Base-by-base conservation (phyloP, 2,113 vertebrate species). In the Andinoacara biseriatus region DNA sequence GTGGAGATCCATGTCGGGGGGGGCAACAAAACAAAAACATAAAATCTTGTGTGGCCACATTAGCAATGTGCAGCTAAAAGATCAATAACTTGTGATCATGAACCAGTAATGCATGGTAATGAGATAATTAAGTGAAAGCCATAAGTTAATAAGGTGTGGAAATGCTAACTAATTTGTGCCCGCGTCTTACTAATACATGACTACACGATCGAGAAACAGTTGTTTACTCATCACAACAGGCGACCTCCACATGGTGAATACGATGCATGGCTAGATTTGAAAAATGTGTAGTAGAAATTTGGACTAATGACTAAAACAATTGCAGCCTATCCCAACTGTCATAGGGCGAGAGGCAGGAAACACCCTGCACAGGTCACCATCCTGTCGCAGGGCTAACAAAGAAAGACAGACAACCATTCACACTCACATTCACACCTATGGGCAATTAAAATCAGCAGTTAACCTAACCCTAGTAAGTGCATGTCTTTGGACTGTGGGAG, bases 121-220 rank as follows among this genome's bases (percentile, higher is more conserved):
- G 67, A 72, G 67, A 72, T 33, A 72, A 72, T 72, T 54, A 54
- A 72, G 52, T 33, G 18, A 46, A 54, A 54, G 26, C 46, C 31
- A 29, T 18, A n/a, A 72, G 46, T 72, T 72, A 72, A 72, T 54
- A 72, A 72, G 67, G 46, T 72, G 46, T 72, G 67, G 67, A 72
- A 72, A 1, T 72, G 67, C 52, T 31, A 31, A 72, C 46, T 72
- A 31, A 52, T 52, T 6, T 72, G 43, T 31, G 65, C 29, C 43
- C 26, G 15, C 0, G 3, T 49, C 65, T 69, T 69, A 49, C n/a
- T 65, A 67, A 67, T 46, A 26, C 10, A 31, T 17, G 29, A 17
- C 43, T 52, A 52, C 43, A 72, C 7, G 6, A 52, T 31, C 31
- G 43, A 0, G 24, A 52, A 72, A 52, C 43, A 52, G 17, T 52